A percentile compares a stretch with the other conserved stretches of the same genome.
These are phyloP conservation scores for Karalla daura DNA, from an alignment of 2,797 vertebrate genomes.

Conservation along the genomic window DNA sequence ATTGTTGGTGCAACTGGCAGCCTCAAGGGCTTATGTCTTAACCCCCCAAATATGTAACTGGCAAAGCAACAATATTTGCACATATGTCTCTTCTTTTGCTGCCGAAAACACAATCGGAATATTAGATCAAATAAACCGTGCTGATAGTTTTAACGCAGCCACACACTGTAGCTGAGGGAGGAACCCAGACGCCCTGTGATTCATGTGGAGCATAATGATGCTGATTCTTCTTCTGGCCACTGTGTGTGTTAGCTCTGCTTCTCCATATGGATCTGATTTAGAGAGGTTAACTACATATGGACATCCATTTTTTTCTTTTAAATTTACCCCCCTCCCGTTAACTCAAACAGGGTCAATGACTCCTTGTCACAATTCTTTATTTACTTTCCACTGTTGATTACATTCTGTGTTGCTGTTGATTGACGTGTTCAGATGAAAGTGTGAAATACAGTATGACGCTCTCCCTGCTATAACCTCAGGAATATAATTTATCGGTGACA, in stretches of 20 bases:
- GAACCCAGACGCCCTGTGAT: conserved; percentile 35
- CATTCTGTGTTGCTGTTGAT: conserved; percentile 12
- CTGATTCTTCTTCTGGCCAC: conserved; percentile 35
- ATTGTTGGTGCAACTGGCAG: conserved; percentile 44
- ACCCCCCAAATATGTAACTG: conserved; percentile 17
- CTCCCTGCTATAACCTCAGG: conserved; percentile 32
- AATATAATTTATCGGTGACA: conserved; percentile 49
- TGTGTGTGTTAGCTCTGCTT: conserved; percentile 2
- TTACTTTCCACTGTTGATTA: conserved; percentile 15
- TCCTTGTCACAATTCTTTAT: neutral
- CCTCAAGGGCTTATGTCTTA: conserved; percentile 17
- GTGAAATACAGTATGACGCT: conserved; percentile 24
- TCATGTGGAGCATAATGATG: conserved; percentile 27
- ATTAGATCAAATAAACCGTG: conserved; percentile 2
- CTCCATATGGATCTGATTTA: conserved; percentile 61
- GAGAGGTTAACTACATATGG: conserved; percentile 43
- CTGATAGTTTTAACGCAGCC: conserved; percentile 11
- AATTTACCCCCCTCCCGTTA: conserved; percentile 5
- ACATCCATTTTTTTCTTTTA: conserved; percentile 44
- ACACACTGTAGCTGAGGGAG: conserved; percentile 26
- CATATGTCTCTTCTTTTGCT: conserved; percentile 9
- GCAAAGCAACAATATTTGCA: conserved; percentile 30
- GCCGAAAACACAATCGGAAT: conserved; percentile 10
- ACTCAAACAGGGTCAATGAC: neutral
- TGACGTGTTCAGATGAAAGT: conserved; percentile 27